phyloP scores from a whole-genome alignment of 2,797 vertebrate genomes.

The Pseudopleuronectes americanus region DNA sequence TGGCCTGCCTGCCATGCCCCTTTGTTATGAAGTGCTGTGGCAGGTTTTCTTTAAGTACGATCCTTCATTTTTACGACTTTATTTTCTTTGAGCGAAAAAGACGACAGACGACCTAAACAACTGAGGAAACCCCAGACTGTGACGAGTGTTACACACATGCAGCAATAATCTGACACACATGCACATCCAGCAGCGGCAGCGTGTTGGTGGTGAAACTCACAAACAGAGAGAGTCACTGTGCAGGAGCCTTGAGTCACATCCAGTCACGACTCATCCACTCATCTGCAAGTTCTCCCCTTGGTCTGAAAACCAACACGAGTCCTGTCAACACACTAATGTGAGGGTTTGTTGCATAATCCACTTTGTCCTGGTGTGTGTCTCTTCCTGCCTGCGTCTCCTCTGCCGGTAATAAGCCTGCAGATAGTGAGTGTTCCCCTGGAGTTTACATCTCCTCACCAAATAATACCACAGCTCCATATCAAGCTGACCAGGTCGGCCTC shows the following conservation, averaged over 20 bases:
- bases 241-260: slow-evolving; percentile 18
- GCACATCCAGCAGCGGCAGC: slow-evolving; percentile 12
- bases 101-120: slow-evolving; percentile 7
- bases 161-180: slow-evolving; percentile 9
- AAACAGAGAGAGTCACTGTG: slow-evolving; percentile 11
- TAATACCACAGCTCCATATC: not conserved
- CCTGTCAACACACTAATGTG: slow-evolving; percentile 29
- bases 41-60: slow-evolving; percentile 18
- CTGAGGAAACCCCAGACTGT: slow-evolving; percentile 10
- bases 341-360: slow-evolving; percentile 22
- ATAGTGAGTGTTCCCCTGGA: not conserved
- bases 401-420: not conserved
- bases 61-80: slow-evolving; percentile 17
- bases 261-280: slow-evolving; percentile 16
- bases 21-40: slow-evolving; percentile 36
- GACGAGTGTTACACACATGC: not conserved
- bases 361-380: slow-evolving; percentile 21
- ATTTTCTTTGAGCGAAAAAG: not conserved
- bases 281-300: not conserved
- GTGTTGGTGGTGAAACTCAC: not conserved
- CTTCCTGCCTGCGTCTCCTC: slow-evolving; percentile 1
- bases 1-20: not conserved
- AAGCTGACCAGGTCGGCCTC: not conserved
- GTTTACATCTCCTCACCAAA: not conserved
- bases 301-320: slow-evolving; percentile 1